Evolutionary conservation across 2,113 vertebrate species (phyloP).

Genomic region (Rhizomys pruinosus): DNA sequence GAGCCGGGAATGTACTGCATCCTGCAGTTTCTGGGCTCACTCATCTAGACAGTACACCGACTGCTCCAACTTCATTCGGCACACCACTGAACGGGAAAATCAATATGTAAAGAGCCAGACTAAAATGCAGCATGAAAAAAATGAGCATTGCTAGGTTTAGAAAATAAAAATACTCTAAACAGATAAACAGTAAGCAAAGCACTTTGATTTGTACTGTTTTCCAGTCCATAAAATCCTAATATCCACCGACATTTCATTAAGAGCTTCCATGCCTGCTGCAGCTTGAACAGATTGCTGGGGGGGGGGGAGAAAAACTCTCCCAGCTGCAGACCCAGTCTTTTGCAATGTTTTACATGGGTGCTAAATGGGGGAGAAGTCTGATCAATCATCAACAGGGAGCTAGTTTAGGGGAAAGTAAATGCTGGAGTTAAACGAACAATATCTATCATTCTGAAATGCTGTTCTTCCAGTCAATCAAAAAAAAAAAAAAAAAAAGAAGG

Average conservation of each 20-base stretch:
- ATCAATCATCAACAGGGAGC: slow-evolving; percentile 44
- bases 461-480: slow-evolving; percentile 68
- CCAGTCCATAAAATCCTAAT: slow-evolving; percentile 87
- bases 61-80: slow-evolving; percentile 27
- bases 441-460: slow-evolving; percentile 60
- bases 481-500: neutral
- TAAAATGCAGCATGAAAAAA: slow-evolving; percentile 77
- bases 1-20: too few relatives aligned
- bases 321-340: slow-evolving; percentile 71
- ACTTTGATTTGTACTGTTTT: slow-evolving; percentile 87
- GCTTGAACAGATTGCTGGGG: slow-evolving; percentile 74
- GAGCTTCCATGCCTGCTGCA: slow-evolving; percentile 77
- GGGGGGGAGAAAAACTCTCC: slow-evolving; percentile 47
- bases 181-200: slow-evolving; percentile 87
- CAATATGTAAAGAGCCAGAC: slow-evolving; percentile 85
- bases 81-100: slow-evolving; percentile 78
- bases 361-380: slow-evolving; percentile 75
- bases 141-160: slow-evolving; percentile 83
- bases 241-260: slow-evolving; percentile 83
- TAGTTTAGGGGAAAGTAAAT: slow-evolving; percentile 72
- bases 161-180: slow-evolving; percentile 83
- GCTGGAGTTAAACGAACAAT: slow-evolving; percentile 66
- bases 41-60: neutral
- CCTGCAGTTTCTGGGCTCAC: rapidly evolving
- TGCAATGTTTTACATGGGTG: slow-evolving; percentile 72